These are phyloP conservation scores for Himalopsyche japonica DNA, from an alignment of 2,888 invertebrate genomes.

Conservation along the genomic window DNA sequence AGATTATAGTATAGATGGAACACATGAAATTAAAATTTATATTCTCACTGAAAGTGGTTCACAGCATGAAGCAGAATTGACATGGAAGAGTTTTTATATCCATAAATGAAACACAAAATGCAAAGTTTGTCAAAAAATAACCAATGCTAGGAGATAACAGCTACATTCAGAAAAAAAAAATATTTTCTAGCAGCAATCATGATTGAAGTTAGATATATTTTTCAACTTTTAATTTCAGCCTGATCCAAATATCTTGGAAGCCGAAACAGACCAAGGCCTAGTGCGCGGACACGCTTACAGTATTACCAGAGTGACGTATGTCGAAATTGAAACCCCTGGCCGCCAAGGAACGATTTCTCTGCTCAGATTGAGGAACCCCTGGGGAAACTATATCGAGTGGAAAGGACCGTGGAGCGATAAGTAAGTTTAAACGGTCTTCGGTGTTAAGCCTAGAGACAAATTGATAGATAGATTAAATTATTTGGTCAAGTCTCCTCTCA, in stretches of 20 bases:
- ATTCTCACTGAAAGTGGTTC: no score
- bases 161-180: no score
- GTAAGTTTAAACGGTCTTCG: conserved; percentile 55
- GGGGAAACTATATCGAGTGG: conserved; percentile 97
- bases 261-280: conserved; percentile 78
- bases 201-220: background rate
- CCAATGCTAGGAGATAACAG: no score
- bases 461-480: no score
- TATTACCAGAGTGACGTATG: conserved; percentile 81
- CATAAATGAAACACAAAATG: no score
- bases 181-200: background rate
- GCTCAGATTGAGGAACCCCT: conserved; percentile 86
- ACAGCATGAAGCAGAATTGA: no score
- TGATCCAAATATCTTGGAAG: conserved; percentile 80
- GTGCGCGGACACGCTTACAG: conserved; percentile 94
- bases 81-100: no score
- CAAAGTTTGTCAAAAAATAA: no score
- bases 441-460: no score
- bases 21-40: no score
- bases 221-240: conserved; percentile 60
- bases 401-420: conserved; percentile 92
- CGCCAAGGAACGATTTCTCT: conserved; percentile 78
- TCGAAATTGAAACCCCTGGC: conserved; percentile 78
- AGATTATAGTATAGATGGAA: no score
- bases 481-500: background rate